Base-by-base conservation (phyloP, 2,888 invertebrate genomes). In the Tinea semifulvella region DNA sequence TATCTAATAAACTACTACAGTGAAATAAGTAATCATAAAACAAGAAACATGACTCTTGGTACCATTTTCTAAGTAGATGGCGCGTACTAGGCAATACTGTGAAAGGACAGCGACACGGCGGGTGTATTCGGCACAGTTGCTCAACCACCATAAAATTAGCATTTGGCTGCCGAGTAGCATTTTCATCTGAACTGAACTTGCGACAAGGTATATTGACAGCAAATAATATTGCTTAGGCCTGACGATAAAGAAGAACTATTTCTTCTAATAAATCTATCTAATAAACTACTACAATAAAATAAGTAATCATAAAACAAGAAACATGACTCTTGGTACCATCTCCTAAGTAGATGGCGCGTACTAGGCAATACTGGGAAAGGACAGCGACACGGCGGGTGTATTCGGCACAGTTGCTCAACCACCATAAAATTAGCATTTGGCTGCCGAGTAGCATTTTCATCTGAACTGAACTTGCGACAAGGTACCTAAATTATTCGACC, bases 381-480 rank as follows among this genome's bases (percentile, higher is more conserved):
- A 36, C 36, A 36, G 44, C 42, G 47, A 74, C 73, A 72, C 67
- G 57, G 59, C 59, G 68, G 66, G 62, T 63, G 61, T 65, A 64
- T 68, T 70, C 70, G 73, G 71, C 73, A 74, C 71, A 77, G 68
- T 80, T 79, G 76, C 70, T 74, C 79, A 76, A 71, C 80, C 75
- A 75, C 77, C 80, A 81, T 80, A 80, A 81, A 81, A 82, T 82
- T 81, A 79, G 79, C 80, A 81, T 81, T 81, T 70, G 71, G 70
- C 65, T 68, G 69, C 65, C 68, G 65, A 70, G 69, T 76, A 72
- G 68, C 68, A 62, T 74, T 76, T 73, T 72, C 72, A 71, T 68
- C 64, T 62, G 60, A 71, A 72, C 62, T 67, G 68, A 65, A 68
- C 57, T 65, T 62, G 60, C 57, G 56, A 56, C 43, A 55, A 60